These are phyloP conservation scores for Chloropsis hardwickii DNA, from an alignment of 2,113 vertebrate genomes.

Conservation along the genomic window DNA sequence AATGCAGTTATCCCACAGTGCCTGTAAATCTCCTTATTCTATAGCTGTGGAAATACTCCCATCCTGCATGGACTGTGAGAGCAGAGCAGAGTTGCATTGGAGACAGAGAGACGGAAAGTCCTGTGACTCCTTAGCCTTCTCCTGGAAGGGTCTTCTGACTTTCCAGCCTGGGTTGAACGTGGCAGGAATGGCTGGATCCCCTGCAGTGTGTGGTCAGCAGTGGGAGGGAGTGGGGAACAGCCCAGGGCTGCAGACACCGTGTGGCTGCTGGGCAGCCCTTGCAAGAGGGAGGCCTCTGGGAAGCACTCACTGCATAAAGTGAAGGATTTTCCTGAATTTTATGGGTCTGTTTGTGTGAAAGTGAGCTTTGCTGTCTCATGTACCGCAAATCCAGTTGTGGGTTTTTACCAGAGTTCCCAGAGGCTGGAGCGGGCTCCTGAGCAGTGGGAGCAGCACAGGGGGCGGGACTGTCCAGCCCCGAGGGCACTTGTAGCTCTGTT, in stretches of 20 bases:
- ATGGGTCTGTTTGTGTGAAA: background rate
- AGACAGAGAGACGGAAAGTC: background rate
- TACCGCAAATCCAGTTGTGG: background rate
- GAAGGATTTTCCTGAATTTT: background rate
- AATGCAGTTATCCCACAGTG: background rate
- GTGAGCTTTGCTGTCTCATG: background rate
- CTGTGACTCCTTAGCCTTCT: background rate
- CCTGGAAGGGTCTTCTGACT: background rate
- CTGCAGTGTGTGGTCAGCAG: accelerated
- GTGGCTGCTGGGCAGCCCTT: background rate
- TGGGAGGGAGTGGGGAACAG: background rate
- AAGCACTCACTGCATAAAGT: background rate
- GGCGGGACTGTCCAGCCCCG: accelerated
- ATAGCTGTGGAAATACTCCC: background rate
- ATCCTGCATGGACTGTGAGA: background rate
- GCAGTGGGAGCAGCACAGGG: background rate
- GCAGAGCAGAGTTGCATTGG: background rate
- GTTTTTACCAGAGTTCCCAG: accelerated
- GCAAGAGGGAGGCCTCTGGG: too few species aligned
- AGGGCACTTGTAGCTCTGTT: background rate
- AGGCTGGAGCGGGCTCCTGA: background rate
- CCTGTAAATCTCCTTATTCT: background rate
- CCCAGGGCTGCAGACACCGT: accelerated
- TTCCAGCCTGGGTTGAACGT: background rate
- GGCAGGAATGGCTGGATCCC: background rate